A percentile compares a stretch with the other conserved stretches of the same genome.
These are phyloP conservation scores for Notodonta dromedarius DNA, from an alignment of 2,888 invertebrate genomes.

Conservation along the genomic window DNA sequence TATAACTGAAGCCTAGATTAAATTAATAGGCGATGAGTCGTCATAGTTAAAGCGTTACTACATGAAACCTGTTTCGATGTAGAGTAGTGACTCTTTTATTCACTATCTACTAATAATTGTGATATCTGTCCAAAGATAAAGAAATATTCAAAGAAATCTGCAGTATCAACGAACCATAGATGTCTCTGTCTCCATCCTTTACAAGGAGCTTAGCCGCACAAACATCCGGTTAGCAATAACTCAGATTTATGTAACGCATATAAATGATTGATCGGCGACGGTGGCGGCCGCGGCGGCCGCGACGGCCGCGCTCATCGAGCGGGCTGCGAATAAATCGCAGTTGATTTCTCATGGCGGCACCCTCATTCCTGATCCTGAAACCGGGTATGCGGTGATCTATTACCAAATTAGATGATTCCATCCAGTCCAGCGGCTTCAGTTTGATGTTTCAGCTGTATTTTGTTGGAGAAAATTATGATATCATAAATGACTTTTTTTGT, in stretches of 20 bases:
- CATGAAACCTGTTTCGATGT: too few relatives aligned
- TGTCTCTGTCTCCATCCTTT: background rate
- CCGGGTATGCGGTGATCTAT: background rate
- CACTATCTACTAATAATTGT: too few relatives aligned
- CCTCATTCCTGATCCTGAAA: background rate
- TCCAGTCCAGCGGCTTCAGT: background rate
- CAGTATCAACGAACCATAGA: too few relatives aligned
- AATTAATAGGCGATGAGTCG: too few relatives aligned
- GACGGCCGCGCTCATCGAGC: background rate
- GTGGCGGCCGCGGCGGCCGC: background rate
- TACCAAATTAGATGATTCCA: background rate
- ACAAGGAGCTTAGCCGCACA: background rate
- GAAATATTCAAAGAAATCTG: too few relatives aligned
- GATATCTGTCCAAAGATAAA: too few relatives aligned
- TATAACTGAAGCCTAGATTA: too few relatives aligned
- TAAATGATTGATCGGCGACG: background rate
- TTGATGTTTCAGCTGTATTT: background rate
- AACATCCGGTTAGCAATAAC: background rate
- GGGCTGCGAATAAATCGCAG: background rate
- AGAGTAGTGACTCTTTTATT: too few relatives aligned
- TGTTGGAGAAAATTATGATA: background rate
- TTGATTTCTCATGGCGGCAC: background rate
- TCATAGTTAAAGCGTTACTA: too few relatives aligned
- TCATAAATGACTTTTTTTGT: too few relatives aligned
- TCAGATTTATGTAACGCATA: conserved; percentile 5